A percentile compares a stretch with the other conserved stretches of the same genome.
phyloP scores from a whole-genome alignment of 2,888 invertebrate species.

The Phyto melanocephala region DNA sequence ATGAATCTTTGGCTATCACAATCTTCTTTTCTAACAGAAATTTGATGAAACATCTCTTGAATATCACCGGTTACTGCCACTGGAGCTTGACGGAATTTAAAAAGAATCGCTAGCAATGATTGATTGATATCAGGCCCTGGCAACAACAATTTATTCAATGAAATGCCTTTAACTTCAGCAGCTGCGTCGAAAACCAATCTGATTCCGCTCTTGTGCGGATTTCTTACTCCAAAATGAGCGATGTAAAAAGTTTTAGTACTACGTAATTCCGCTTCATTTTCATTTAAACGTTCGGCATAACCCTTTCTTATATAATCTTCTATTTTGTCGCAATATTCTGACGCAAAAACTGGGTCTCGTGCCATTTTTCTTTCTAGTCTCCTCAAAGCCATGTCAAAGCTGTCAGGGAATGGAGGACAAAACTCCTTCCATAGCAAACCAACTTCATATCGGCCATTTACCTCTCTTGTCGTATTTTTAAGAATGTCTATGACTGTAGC shows the following conservation, averaged over 20 bases:
- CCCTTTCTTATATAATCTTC: background rate
- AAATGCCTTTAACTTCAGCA: too few species aligned
- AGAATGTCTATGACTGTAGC: too few species aligned
- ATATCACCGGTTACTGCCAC: background rate
- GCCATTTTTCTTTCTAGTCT: background rate
- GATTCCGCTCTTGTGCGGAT: too few species aligned
- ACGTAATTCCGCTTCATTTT: too few species aligned
- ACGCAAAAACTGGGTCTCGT: background rate
- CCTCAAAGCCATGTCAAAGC: background rate
- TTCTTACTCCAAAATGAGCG: too few species aligned
- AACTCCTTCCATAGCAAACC: background rate
- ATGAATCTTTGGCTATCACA: background rate
- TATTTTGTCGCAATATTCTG: background rate
- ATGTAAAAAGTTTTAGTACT: too few species aligned
- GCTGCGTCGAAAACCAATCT: too few species aligned
- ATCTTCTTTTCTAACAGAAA: background rate
- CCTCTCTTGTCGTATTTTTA: background rate
- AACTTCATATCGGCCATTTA: background rate
- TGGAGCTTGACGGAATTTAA: slow-evolving; percentile 19
- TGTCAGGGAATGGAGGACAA: background rate
- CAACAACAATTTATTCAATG: background rate
- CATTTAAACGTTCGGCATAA: too few species aligned
- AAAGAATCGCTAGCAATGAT: background rate
- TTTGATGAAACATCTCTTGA: background rate
- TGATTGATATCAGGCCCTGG: slow-evolving; percentile 3